Evolutionary conservation across 1,140 invertebrate genomes (phyloP), one percentile per base, ranked within the genome.

Genomic region (Holotrichia oblita): DNA sequence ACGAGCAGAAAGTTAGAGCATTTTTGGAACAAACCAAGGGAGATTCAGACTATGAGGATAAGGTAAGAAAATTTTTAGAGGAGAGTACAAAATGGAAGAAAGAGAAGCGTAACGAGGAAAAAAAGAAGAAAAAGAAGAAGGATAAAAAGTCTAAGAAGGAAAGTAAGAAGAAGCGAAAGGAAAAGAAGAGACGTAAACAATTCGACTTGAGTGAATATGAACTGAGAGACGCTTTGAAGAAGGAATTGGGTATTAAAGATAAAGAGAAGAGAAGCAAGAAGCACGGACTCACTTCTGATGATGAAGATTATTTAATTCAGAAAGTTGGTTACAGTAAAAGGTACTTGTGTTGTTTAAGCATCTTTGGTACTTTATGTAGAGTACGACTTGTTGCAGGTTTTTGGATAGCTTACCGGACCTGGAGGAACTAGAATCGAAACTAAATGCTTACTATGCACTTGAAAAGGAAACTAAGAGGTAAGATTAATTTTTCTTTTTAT

Each of bases 31-130:
- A 94, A 85, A 94, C 93, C 0, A 94, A 94, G 86, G 93, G 93
- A 82, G 94, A 95, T 83, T 94, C 93, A 0, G 94, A 95, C 85
- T 95, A 95, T 82, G 94, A 95, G 84, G 92, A 93, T 73, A 95
- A 94, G 86, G 93, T 96, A 42, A 90, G 93, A 1, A 94, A 94
- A 84, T 94, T 95, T 83, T 87, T 96, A 61, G 93, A 94, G 81
- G 94, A 95, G 82, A 93, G 93, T 8, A 91, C 91, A 44, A 92
- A 93, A 83, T 95, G 94, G 89, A 94, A 94, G 82, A 92, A 93
- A 81, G 92, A 93, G 81, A 92, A 93, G 82, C 92, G 92, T 81
- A 89, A 89, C 81, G 89, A 88, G 24, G 92, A 93, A 44, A 92
- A 93, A 80, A 90, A 92, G 79, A 94, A 94, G 84, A 93, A 92